Evolutionary conservation across 64 coral and sea anemone genomes (phyloP), one percentile per base, ranked within the genome.

Genomic region (Montipora cactus): DNA sequence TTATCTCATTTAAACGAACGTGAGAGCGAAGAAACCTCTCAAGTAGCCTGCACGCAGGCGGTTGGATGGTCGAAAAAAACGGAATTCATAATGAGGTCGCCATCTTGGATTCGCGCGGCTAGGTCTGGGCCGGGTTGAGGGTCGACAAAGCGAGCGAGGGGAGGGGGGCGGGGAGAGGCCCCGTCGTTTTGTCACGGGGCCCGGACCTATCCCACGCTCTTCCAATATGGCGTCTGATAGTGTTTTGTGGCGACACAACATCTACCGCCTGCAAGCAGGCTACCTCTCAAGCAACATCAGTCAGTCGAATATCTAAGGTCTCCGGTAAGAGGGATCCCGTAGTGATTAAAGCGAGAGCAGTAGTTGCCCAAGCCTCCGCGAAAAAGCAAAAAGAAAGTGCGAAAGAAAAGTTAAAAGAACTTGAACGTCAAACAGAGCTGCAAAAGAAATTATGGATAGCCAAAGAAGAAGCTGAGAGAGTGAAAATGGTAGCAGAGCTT

Each of bases 301-400:
- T 77, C 25, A 77, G 74, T 77, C 25, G 44, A 77, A 77, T 11
- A 77, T 77, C 74, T 15, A 77, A 77, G 15, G 21, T 44, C 47
- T 77, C 74, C 22, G 12, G 25, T 44, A 77, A 77, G 74, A 77
- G 74, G 44, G 74, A 77, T 77, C 44, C 74, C 8, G 74, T 77
- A 44, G 74, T 44, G 25, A 44, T 77, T 77, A 77, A 77, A 77
- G 74, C 74, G 74, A 77, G 25, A 77, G 74, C 83, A 69, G 83
- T 5, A 45, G 83, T 16, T 4, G 10, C 47, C 5, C 45, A 67
- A 87, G 23, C 22, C 10, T 67, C 44, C 64, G 81, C 81, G 4
- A 84, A 45, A 84, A 84, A 84, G 20, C 51, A 84, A 62, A 84
- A 20, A 25, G 81, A 84, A 64, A 64, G 20, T 46, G 81, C 51